A percentile compares a stretch with the other conserved stretches of the same genome.
These are phyloP conservation scores for Lycaon pictus DNA, from an alignment of 2,113 vertebrate species.

Conservation along the genomic window DNA sequence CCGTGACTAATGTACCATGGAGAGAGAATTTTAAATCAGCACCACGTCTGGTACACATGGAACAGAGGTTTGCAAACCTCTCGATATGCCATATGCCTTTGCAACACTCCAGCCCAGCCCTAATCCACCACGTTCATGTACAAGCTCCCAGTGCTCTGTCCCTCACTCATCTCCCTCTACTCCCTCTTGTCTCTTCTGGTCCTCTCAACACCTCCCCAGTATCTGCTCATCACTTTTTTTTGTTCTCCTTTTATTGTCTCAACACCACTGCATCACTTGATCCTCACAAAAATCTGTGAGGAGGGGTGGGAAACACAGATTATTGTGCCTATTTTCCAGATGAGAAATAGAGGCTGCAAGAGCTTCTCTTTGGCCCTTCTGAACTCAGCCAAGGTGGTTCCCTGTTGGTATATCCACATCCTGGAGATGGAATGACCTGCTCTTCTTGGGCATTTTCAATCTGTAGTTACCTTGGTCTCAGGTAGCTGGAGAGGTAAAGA, in stretches of 20 bases:
- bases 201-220: not conserved
- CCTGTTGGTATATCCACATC: not conserved
- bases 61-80: not conserved
- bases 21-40: not conserved
- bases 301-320: not conserved
- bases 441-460: not conserved
- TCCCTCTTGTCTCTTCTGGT: not conserved
- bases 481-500: not conserved
- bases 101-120: too few relatives aligned
- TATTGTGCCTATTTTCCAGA: not conserved
- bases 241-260: not conserved
- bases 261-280: not conserved
- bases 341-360: not conserved
- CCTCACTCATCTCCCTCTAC: not conserved
- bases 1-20: not conserved
- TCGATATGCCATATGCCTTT: not conserved
- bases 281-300: not conserved
- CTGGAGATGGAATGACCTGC: not conserved
- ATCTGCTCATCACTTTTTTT: not conserved
- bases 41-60: too few relatives aligned
- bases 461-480: not conserved
- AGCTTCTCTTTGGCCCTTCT: not conserved
- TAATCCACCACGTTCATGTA: not conserved
- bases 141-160: not conserved
- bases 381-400: not conserved